A percentile compares a stretch with the other conserved stretches of the same genome.
phyloP scores from a whole-genome alignment of 2,888 invertebrate genomes.

The Parelbella ahira region DNA sequence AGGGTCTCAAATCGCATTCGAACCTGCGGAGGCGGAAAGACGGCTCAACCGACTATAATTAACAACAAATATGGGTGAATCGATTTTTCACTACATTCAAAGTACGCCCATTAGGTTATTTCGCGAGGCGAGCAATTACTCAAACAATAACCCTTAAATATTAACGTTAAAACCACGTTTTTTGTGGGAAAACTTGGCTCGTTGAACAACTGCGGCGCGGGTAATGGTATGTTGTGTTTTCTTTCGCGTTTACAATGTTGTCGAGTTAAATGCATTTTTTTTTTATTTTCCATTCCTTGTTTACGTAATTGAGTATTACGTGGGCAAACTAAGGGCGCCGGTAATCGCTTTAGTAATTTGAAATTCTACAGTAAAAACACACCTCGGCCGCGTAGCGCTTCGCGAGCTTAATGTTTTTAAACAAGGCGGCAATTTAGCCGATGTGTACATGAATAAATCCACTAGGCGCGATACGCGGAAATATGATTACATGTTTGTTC shows the following conservation, averaged over 20 bases:
- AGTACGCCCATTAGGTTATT: conserved; percentile 62
- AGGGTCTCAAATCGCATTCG: conserved; percentile 78
- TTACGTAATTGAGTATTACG: conserved; percentile 68
- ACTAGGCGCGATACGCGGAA: conserved; percentile 23
- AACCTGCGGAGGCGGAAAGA: conserved; percentile 75
- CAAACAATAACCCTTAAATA: conserved; percentile 67
- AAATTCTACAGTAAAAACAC: conserved; percentile 47
- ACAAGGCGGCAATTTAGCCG: conserved; percentile 33
- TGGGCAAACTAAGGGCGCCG: conserved; percentile 55
- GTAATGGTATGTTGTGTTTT: conserved; percentile 58
- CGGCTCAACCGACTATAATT: conserved; percentile 77
- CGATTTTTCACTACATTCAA: conserved; percentile 58
- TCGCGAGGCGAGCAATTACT: conserved; percentile 67
- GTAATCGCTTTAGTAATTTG: conserved; percentile 61
- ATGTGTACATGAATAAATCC: not conserved
- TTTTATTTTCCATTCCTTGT: conserved; percentile 59
- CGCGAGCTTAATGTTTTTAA: conserved; percentile 40
- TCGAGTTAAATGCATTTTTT: conserved; percentile 36
- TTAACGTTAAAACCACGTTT: conserved; percentile 58
- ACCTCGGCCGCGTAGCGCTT: conserved; percentile 31
- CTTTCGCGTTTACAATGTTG: conserved; percentile 53
- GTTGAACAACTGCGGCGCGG: conserved; percentile 62
- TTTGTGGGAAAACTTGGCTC: conserved; percentile 72
- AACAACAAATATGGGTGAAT: conserved; percentile 80
- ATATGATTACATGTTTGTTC: conserved; percentile 40